These are phyloP conservation scores for Tadarida brasiliensis DNA, from an alignment of 2,797 vertebrate species.

Conservation along the genomic window DNA sequence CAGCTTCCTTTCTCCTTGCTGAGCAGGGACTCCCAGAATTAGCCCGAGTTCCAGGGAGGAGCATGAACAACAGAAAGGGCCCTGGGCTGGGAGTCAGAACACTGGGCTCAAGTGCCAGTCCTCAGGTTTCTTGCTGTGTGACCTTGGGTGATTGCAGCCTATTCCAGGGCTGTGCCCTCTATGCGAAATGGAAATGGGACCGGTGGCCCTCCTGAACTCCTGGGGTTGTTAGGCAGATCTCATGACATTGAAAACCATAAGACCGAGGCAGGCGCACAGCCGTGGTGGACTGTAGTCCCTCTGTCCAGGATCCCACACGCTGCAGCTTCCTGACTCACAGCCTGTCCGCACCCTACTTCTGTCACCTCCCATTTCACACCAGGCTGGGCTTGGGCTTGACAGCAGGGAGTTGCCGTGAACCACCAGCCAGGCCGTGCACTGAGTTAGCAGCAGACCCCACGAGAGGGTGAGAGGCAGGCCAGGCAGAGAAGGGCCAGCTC, in stretches of 20 bases:
- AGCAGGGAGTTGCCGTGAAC: neutral
- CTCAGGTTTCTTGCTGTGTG: neutral
- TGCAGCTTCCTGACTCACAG: neutral
- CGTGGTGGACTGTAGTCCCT: neutral
- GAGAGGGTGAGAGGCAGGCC: neutral
- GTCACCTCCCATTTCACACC: constrained; percentile 14
- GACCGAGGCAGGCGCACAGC: fast-evolving
- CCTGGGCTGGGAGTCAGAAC: neutral
- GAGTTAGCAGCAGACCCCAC: neutral
- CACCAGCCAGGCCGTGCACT: neutral
- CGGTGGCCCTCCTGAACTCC: neutral
- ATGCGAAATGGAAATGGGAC: neutral
- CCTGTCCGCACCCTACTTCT: constrained; percentile 33
- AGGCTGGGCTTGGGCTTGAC: neutral
- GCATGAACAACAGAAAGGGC: neutral
- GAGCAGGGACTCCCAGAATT: neutral
- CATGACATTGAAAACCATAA: neutral
- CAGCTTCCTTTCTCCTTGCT: neutral
- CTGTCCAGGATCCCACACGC: neutral
- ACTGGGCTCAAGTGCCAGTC: neutral
- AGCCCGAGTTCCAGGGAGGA: neutral
- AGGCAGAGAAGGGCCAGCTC: neutral
- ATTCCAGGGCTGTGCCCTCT: neutral
- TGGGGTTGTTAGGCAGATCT: neutral
- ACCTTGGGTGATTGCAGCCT: neutral